Conservation (phyloP, 2,888 invertebrate species). For the Thumatha senex region DNA sequence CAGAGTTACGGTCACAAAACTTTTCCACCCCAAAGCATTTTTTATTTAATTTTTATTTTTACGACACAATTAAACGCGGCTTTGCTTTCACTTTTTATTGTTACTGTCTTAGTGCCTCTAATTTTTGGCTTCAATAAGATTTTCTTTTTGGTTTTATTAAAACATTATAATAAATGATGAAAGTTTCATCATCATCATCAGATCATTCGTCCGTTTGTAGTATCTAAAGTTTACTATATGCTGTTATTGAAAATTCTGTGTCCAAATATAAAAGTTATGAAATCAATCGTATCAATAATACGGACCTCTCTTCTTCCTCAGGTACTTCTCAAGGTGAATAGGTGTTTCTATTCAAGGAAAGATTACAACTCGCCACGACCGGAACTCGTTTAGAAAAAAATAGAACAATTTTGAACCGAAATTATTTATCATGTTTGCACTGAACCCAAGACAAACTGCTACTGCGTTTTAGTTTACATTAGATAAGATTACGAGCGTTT, state of each 20-base stretch:
- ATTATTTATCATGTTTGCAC: conserved; percentile 81
- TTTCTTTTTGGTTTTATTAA: conserved; percentile 71
- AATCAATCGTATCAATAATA: conserved; percentile 62
- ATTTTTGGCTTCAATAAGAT: conserved; percentile 80
- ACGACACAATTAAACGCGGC: conserved; percentile 81
- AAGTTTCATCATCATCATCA: conserved; percentile 27
- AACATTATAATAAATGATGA: conserved; percentile 74
- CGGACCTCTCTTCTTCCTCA: conserved; percentile 79
- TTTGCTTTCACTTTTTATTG: conserved; percentile 83
- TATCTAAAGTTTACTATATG: conserved; percentile 6
- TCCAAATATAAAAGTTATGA: conserved; percentile 20
- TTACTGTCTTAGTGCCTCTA: conserved; percentile 80
- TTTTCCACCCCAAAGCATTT: conserved; percentile 77
- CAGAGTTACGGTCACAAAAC: conserved; percentile 71
- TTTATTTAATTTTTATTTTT: conserved; percentile 83
- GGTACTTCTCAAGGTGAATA: conserved; percentile 84
- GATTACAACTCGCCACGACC: conserved; percentile 71
- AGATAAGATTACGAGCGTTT: conserved; percentile 80
- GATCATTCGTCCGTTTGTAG: too few relatives aligned
- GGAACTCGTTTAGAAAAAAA: conserved; percentile 76
- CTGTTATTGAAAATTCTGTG: conserved; percentile 19
- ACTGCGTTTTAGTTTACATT: conserved; percentile 79
- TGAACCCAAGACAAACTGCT: conserved; percentile 81
- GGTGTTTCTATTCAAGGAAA: conserved; percentile 78
- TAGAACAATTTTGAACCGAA: conserved; percentile 77